phyloP scores from a whole-genome alignment of 2,797 vertebrate genomes.

The Dendrocincla tyrannina region DNA sequence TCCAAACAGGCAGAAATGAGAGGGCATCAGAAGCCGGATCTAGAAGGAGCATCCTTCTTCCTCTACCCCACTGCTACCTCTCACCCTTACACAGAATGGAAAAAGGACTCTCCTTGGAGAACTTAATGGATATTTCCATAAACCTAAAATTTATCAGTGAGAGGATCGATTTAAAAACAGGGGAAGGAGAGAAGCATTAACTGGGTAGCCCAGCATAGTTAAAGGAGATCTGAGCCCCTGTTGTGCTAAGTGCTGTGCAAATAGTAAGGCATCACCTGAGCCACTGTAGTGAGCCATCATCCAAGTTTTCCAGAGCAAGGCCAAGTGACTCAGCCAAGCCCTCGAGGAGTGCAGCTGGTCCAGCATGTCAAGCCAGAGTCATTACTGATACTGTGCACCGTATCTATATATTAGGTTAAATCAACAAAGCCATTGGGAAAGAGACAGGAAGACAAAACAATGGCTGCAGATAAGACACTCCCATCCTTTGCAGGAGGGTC shows the following conservation, averaged over 20 bases:
- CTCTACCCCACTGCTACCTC: neutral
- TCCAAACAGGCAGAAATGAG: neutral
- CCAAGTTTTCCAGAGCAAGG: neutral
- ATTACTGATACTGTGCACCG: neutral
- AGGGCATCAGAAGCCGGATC: neutral
- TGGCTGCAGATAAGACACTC: slow-evolving; percentile 28
- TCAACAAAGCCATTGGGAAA: slow-evolving; percentile 30
- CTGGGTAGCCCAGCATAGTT: neutral
- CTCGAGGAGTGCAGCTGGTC: neutral
- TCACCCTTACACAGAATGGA: neutral
- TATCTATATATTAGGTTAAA: neutral
- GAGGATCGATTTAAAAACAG: neutral
- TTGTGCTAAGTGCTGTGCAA: neutral
- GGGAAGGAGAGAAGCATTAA: neutral
- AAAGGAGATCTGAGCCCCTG: neutral
- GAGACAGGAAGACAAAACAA: slow-evolving; percentile 57
- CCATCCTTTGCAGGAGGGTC: neutral
- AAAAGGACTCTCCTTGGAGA: neutral
- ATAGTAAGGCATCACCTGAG: neutral
- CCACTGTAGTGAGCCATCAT: neutral
- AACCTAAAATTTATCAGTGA: neutral
- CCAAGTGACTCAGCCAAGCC: neutral
- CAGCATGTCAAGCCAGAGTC: rapidly evolving
- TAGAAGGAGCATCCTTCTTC: neutral
- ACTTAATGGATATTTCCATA: neutral